Evolutionary conservation across 1,140 invertebrate genomes (phyloP), one percentile per base, ranked within the genome.

Genomic region (Ceratitis capitata): DNA sequence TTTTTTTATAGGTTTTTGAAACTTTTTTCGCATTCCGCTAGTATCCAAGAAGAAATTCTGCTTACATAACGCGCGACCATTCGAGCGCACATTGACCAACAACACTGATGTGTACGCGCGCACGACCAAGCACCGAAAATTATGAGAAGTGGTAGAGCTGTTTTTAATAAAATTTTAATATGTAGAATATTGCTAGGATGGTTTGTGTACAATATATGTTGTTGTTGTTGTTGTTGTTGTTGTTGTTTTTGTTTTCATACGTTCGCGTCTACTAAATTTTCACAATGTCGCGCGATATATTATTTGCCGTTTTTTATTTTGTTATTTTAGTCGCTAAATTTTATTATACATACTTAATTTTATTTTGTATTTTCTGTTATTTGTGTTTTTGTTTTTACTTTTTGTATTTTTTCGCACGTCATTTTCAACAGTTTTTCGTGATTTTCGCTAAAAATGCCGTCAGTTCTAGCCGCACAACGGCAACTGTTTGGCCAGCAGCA

Each of bases 131-230:
- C 69, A 78, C 69, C 69, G 69, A 78, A 45, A 78, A 78, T 78
- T 78, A 78, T 78, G 69, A 78, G 39, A 26, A 47, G 39, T 45
- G 16, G 26, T 35, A 6, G 19, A 2, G 35, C 69, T 12, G 39
- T 78, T 45, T 78, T 78, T 78, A 78, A 78, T 78, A 78, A 78
- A 45, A 78, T 45, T 23, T 39, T 45, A 78, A 78, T 45, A 78
- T 78, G 10, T 56, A 9, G n/a, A 10, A 56, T 19, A 56, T 56
- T 56, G 6, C 19, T 56, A 19, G n/a, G n/a, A 19, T n/a, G 7
- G 7, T 56, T 56, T 56, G 7, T 56, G 7, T n/a, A 19, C 6
- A 56, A 9, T 56, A 10, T 56, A 47, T 56, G 3, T n/a, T 56
- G 51, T 56, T n/a, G 16, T 56, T 56, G 7, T n/a, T 56, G 10